Conservation (phyloP, 2,888 invertebrate species). For the Napeogenes inachia region DNA sequence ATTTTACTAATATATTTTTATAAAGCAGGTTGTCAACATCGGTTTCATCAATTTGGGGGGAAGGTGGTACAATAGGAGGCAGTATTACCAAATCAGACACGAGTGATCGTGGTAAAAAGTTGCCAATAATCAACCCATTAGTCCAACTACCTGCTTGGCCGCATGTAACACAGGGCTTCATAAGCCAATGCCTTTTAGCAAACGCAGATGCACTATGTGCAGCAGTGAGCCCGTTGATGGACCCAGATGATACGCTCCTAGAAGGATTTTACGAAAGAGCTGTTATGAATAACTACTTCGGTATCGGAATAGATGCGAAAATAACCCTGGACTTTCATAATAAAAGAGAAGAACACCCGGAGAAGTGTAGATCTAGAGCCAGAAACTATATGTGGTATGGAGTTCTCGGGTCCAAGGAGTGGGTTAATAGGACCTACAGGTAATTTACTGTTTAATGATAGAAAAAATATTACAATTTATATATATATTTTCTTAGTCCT, state of each 20-base stretch:
- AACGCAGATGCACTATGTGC: slow-evolving; percentile 98
- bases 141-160: slow-evolving; percentile 94
- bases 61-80: slow-evolving; percentile 49
- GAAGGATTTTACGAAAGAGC: slow-evolving; percentile 95
- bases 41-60: slow-evolving; percentile 74
- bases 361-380: slow-evolving; percentile 95
- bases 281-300: slow-evolving; percentile 99
- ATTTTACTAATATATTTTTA: slow-evolving; percentile 21
- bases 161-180: slow-evolving; percentile 88
- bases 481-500: slow-evolving; percentile 4
- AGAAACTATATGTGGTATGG: slow-evolving; percentile 98
- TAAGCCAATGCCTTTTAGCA: slow-evolving; percentile 95
- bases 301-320: slow-evolving; percentile 98
- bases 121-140: slow-evolving; percentile 94
- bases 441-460: slow-evolving; percentile 32
- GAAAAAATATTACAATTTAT: neutral
- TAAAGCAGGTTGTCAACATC: slow-evolving; percentile 69
- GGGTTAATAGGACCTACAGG: slow-evolving; percentile 94
- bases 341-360: slow-evolving; percentile 97
- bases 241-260: slow-evolving; percentile 90
- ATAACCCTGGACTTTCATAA: slow-evolving; percentile 98
- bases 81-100: slow-evolving; percentile 64
- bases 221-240: slow-evolving; percentile 96
- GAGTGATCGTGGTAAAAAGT: slow-evolving; percentile 80
- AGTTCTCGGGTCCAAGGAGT: slow-evolving; percentile 87